Base-by-base conservation (phyloP, 2,113 vertebrate genomes). In the Callipepla californica region DNA sequence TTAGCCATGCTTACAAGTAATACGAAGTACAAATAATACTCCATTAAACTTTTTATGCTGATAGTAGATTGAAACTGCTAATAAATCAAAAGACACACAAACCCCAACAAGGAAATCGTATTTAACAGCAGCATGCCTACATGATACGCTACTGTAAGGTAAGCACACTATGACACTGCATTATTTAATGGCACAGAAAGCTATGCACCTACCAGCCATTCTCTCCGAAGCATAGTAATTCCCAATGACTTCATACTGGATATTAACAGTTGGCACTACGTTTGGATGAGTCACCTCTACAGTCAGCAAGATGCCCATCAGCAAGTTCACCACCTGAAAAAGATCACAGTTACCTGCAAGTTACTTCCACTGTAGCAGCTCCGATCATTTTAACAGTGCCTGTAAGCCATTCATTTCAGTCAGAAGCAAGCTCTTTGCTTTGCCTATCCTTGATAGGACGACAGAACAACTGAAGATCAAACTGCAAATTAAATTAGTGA, bases 201-300 rank as follows among this genome's bases (percentile, higher is more conserved):
- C 13, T 69, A 30, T 13, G 36, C 13, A 97, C 98, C 93, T 98
- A 99, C 99, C 99, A 85, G 99, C 98, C 98, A 99, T 98, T 88
- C 98, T 98, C 97, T 99, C 99, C 0, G 99, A 99, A 45, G 98
- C 98, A 45, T 99, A 99, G 97, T 99, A 99, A 94, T 99, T 99
- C 58, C 99, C 99, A 18, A 99, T 99, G 96, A 99, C 99, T 97
- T 99, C 99, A 97, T 99, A 99, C 96, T 99, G 99, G 95, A 99
- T 97, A 92, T 99, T 99, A 62, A 99, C 98, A 28, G 98, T 97
- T 72, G 99, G 98, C 80, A 99, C 97, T 18, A 98, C 98, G 91
- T 99, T 99, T 21, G 99, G 99, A 92, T 99, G 99, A 95, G 99
- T 99, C 90, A 99, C 99, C 76, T 99, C 99, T 90, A 99, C 99